Evolutionary conservation across 2,113 vertebrate genomes (phyloP).

Genomic region (Hiodon alosoides): DNA sequence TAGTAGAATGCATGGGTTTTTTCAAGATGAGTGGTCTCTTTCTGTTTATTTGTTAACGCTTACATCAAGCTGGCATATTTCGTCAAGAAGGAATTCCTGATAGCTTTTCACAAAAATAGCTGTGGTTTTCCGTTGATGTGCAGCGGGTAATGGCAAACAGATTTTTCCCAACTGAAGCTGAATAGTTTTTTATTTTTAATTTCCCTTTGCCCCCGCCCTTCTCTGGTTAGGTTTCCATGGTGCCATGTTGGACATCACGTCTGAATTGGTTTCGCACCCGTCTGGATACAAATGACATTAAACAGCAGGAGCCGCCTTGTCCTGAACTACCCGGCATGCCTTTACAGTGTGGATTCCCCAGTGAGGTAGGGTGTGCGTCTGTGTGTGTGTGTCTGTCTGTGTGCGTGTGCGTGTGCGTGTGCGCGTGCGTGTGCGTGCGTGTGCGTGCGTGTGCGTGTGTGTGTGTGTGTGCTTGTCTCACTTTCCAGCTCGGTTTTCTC

Average conservation of each 20-base stretch:
- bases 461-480: neutral
- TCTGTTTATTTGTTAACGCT: too few species aligned
- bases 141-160: too few species aligned
- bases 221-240: constrained; percentile 25
- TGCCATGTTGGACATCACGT: constrained; percentile 26
- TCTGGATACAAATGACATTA: constrained; percentile 40
- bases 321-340: constrained; percentile 25
- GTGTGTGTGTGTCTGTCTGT: neutral
- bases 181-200: too few species aligned
- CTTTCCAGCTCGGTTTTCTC: too few species aligned
- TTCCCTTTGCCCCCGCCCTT: neutral
- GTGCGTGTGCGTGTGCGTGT: neutral
- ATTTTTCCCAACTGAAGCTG: too few species aligned
- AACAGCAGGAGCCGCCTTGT: constrained; percentile 18
- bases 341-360: constrained; percentile 41
- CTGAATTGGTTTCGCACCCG: constrained; percentile 29
- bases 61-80: too few species aligned
- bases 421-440: neutral
- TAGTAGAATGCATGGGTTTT: too few species aligned
- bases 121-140: too few species aligned
- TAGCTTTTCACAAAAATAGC: too few species aligned
- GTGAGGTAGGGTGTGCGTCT: constrained; percentile 16
- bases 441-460: neutral
- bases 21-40: too few species aligned
- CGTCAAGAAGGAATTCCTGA: too few species aligned